Base-by-base conservation (phyloP, 1,140 invertebrate genomes). In the Diploscapter pachys region DNA sequence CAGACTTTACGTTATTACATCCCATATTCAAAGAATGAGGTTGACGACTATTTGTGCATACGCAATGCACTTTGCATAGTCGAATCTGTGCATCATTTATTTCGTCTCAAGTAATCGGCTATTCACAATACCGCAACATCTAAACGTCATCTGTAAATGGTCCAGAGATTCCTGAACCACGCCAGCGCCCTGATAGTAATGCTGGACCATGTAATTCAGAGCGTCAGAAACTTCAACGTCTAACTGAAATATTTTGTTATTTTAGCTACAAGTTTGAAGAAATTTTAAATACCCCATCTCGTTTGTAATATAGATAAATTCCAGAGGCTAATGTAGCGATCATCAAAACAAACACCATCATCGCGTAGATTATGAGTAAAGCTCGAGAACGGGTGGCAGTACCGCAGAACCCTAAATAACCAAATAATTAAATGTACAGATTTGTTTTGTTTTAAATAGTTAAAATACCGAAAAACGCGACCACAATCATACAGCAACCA, bases 121-220 rank as follows among this genome's bases (percentile, higher is more conserved):
- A 31, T 31, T 31, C 31, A 31, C 31, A 31, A 31, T 75, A 83
- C 82, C 84, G 73, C 83, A 86, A 72, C 84, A 86, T 56, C 83
- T 67, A 68, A 85, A 84, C 5, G 84, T 81, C 63, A 80, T 79
- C 72, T 85, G 83, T 4, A 85, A 75, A n/a, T 79, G 68, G 70
- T 85, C 83, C 50, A 85, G 63, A 53, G 74, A 77, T 72, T 85
- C 83, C 66, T 85, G 83, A 5, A 85, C 79, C 52, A 85, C 77
- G 4, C 82, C 79, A 11, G 83, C 63, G 8, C 83, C 83, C 71
- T 84, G 82, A 67, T 84, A 85, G 51, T 85, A 85, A 72, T 85
- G 83, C 63, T 85, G 83, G 31, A 85, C 83, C 83, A 85, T 85
- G 75, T 85, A 85, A 69, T 85, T 83, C 11, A 85, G 62, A 5